A percentile compares a stretch with the other conserved stretches of the same genome.
phyloP scores from a whole-genome alignment of 2,888 invertebrate species.

The Aspidapion aeneum region DNA sequence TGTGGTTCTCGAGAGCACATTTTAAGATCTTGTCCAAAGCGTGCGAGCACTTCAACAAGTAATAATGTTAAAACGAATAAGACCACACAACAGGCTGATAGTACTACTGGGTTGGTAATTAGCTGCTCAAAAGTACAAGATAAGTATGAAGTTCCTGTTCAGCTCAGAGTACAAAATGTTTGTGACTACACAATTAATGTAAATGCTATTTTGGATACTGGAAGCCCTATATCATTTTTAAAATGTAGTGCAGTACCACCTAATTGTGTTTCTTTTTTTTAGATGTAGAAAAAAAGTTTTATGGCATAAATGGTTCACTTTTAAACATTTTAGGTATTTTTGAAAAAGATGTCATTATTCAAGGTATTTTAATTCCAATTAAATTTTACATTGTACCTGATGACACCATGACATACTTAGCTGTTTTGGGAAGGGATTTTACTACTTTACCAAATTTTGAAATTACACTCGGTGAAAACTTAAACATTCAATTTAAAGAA shows the following conservation, averaged over 20 bases:
- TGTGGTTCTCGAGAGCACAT: constrained; percentile 18
- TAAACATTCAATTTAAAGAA: constrained; percentile 4
- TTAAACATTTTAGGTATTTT: constrained; percentile 16
- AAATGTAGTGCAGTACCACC: constrained; percentile 12
- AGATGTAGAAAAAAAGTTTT: constrained; percentile 5
- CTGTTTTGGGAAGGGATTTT: constrained; percentile 19
- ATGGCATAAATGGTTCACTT: constrained; percentile 18
- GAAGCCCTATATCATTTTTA: constrained; percentile 19
- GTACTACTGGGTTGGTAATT: not conserved
- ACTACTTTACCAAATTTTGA: constrained; percentile 3
- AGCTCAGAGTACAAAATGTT: not conserved
- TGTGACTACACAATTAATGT: not conserved
- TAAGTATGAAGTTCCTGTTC: not conserved
- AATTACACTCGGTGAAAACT: constrained; percentile 1
- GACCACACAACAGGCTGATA: not conserved
- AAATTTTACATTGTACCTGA: constrained; percentile 17
- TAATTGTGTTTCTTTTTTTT: constrained; percentile 1
- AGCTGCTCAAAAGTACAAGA: not conserved
- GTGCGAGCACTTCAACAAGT: not conserved
- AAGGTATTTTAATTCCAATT: constrained; percentile 4
- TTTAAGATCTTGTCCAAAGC: constrained; percentile 15
- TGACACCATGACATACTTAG: constrained; percentile 14
- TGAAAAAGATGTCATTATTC: constrained; percentile 4
- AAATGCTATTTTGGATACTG: constrained; percentile 16
- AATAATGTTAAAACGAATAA: not conserved